Percentiles rank a stretch among this genome's conserved stretches.
Conservation (phyloP, 2,797 vertebrate genomes). For the Notolabrus celidotus region DNA sequence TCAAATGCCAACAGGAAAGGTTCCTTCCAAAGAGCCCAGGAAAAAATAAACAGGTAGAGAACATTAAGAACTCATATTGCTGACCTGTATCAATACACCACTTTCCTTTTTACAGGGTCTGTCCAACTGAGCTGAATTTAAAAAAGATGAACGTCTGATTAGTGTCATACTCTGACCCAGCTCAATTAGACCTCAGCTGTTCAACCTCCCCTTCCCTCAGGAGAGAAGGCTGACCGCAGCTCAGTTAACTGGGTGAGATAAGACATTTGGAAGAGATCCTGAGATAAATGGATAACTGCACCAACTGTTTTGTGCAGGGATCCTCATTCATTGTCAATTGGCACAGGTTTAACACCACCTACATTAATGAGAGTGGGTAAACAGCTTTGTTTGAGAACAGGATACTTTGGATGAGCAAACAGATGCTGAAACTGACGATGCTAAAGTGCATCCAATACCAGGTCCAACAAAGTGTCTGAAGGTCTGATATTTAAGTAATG, state of each 20-base stretch:
- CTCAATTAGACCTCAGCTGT: conserved; percentile 1
- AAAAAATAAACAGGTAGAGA: background rate
- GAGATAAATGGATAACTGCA: background rate
- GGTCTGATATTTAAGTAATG: background rate
- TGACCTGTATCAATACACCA: background rate
- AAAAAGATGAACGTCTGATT: conserved; percentile 1
- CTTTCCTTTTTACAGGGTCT: background rate
- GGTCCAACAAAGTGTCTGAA: background rate
- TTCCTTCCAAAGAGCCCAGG: background rate
- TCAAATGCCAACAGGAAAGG: too few species aligned
- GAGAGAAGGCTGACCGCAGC: background rate
- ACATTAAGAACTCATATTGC: background rate
- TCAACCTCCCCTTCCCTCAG: too few species aligned
- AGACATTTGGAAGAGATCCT: conserved; percentile 9
- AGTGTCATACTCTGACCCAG: background rate
- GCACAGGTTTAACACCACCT: background rate
- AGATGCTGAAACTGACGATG: background rate
- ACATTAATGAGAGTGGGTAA: background rate
- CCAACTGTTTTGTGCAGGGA: background rate
- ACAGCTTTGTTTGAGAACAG: background rate
- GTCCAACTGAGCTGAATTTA: background rate
- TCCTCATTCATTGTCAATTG: conserved; percentile 8
- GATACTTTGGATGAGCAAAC: background rate
- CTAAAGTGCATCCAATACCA: background rate
- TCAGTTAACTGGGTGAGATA: background rate